A percentile compares a stretch with the other conserved stretches of the same genome.
These are phyloP conservation scores for Rhadinocentrus ornatus DNA, from an alignment of 2,797 vertebrate species.

Conservation along the genomic window DNA sequence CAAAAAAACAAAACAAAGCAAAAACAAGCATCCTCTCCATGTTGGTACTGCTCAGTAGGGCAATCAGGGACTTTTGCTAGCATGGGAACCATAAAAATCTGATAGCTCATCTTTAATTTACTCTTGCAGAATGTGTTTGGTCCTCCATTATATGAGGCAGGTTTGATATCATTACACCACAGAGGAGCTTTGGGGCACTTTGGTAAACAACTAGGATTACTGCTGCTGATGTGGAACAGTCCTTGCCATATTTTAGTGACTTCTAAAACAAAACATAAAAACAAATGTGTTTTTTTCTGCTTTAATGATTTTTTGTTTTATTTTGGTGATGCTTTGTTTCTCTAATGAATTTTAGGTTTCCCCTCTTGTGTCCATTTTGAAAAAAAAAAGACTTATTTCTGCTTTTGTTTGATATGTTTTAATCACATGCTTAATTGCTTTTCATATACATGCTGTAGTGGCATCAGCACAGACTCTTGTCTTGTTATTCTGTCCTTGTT, in stretches of 20 bases:
- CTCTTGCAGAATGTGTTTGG: not conserved
- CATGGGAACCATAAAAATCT: not conserved
- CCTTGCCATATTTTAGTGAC: too few species aligned
- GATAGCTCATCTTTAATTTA: not conserved
- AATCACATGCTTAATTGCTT: conserved; percentile 33
- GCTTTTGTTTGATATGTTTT: conserved; percentile 11
- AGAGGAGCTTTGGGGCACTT: not conserved
- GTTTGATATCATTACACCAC: not conserved
- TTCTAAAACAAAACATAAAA: too few species aligned
- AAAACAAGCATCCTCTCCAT: not conserved
- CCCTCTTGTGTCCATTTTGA: not conserved
- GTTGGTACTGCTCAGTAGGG: not conserved
- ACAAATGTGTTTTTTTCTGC: too few species aligned
- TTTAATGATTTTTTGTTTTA: too few species aligned
- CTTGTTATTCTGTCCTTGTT: conserved; percentile 23
- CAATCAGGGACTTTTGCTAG: not conserved
- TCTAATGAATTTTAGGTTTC: not conserved
- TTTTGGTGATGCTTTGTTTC: not conserved
- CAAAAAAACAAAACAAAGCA: not conserved
- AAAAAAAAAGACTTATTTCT: not conserved
- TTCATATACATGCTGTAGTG: conserved; percentile 22
- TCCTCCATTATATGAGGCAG: not conserved
- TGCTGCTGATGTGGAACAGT: too few species aligned
- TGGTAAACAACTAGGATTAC: not conserved
- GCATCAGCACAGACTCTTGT: not conserved